A percentile compares a stretch with the other conserved stretches of the same genome.
Conservation (phyloP, 2,888 invertebrate genomes). For the Scelioninae gen. 1 region DNA sequence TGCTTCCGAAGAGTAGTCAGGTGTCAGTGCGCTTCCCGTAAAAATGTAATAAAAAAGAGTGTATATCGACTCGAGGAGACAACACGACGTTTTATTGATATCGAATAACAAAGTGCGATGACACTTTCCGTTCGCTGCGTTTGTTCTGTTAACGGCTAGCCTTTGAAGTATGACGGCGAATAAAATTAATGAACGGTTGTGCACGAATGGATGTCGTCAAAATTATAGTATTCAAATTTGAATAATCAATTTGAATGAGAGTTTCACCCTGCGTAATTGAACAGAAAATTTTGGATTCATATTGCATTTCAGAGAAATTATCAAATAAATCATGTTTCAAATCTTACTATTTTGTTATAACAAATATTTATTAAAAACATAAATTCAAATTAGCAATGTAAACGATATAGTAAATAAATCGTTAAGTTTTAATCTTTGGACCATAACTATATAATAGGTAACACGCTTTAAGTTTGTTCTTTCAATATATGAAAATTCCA, state of each 20-base stretch:
- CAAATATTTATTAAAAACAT: too few species aligned
- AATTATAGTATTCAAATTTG: neutral
- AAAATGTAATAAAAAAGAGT: constrained; percentile 42
- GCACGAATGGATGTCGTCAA: neutral
- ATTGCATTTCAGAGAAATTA: too few species aligned
- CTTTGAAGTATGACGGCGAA: constrained; percentile 12
- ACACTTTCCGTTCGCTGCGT: constrained; percentile 7
- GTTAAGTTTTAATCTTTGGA: too few species aligned
- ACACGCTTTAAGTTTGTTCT: too few species aligned
- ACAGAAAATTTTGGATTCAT: too few species aligned
- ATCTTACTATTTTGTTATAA: too few species aligned
- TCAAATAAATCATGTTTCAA: too few species aligned
- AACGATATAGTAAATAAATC: too few species aligned
- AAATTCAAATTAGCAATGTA: too few species aligned
- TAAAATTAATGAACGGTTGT: neutral
- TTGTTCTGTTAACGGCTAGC: constrained; percentile 23
- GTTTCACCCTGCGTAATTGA: too few species aligned
- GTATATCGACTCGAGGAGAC: constrained; percentile 20
- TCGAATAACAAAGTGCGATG: constrained; percentile 25
- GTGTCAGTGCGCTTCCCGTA: constrained; percentile 46
- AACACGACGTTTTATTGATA: constrained; percentile 47
- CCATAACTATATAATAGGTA: too few species aligned
- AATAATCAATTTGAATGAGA: neutral
- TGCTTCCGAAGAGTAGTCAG: constrained; percentile 58
- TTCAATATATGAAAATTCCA: too few species aligned